Evolutionary conservation across 2,888 invertebrate species (phyloP), one percentile per base, ranked within the genome.

Genomic region (Acleris laterana): DNA sequence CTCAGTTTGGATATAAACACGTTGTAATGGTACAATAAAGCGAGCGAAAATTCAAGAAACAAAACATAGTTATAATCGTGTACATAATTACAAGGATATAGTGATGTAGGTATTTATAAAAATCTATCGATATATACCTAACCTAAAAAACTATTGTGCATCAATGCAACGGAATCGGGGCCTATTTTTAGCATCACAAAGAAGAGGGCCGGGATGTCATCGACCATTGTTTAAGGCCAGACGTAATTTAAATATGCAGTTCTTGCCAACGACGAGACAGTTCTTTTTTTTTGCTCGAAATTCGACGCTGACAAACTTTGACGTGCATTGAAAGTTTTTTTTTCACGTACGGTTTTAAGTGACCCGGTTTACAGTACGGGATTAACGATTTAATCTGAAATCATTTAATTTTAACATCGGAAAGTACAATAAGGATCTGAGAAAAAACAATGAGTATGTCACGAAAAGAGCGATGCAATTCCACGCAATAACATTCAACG

Each of bases 201-300:
- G 85, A 79, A 74, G 75, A 77, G 81, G 83, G 83, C 77, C 80
- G 81, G 80, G 74, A 81, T 84, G 84, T 84, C 85, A 84, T 74
- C 77, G 68, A 63, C 85, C 85, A 89, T 91, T 90, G 90, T 91
- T 88, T 84, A 74, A 80, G 77, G 72, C 78, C 89, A 89, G 89
- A 90, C 89, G 84, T 81, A 88, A 89, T 91, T 89, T 90, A 90
- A 90, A 90, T 89, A 87, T 85, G 79, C 84, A 79, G 77, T 69
- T 79, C 79, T 77, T 71, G 69, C 72, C 71, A 79, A 76, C 80
- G 77, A 76, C 73, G 73, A 72, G 83, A 77, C 83, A 76, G 79
- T 78, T 77, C 77, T 75, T 63, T 75, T 74, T 75, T 82, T 82
- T 81, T 76, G 70, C 74, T 75, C 74, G 76, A 81, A 81, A 84